Evolutionary conservation across 2,888 invertebrate genomes (phyloP), one percentile per base, ranked within the genome.

Genomic region (Thecocarcelia acutangulata): DNA sequence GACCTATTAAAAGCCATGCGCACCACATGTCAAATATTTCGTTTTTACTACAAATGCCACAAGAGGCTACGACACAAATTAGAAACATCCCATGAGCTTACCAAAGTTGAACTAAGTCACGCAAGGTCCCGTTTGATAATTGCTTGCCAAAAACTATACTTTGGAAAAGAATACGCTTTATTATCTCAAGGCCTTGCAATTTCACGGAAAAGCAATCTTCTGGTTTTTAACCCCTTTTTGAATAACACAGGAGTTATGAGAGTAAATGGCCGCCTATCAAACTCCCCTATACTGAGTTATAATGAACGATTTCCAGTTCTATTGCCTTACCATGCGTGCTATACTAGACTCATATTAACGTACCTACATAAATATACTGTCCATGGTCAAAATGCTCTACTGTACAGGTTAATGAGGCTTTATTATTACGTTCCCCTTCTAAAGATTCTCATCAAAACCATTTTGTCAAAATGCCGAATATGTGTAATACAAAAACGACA

Each of bases 331-430:
- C 56, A 56, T 21, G 56, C 17, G 1, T 15, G 37, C 1, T 56
- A 33, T 17, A 56, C 56, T 2, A 24, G 17, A 11, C n/a, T 54
- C 3, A 15, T 33, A 5, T n/a, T 54, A 5, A 54, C 6, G 3
- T 33, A 24, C 12, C 24, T 52, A 11, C 52, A 52, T 24, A 19
- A 24, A 17, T n/a, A 24, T 13, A 11, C 52, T 12, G 2, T 24
- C 8, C 52, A 52, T 13, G 52, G 52, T 28, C 52, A 52, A 52
- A 52, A 52, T 33, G 28, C 54, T n/a, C 33, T 33, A 5, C n/a
- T 54, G 8, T 9, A 33, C n/a, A 13, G 54, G 2, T 9, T 33
- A 9, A 54, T 15, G 28, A 28, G 33, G 28, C 11, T 15, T n/a
- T 28, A 33, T 28, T n/a, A 33, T n/a, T 54, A 28, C 3, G 33